phyloP scores from a whole-genome alignment of 2,113 vertebrate species.

The Lonchura striata region DNA sequence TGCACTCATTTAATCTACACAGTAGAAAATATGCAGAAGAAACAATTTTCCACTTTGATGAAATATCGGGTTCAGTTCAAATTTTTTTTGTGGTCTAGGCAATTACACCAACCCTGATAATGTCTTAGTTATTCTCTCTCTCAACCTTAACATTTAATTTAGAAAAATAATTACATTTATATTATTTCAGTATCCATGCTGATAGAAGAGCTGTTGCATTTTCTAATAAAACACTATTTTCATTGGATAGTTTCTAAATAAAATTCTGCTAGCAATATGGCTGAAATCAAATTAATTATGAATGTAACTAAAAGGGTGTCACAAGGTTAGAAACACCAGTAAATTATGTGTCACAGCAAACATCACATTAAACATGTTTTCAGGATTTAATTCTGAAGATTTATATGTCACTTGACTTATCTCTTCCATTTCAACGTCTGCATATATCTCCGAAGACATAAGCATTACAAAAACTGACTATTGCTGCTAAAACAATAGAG shows the following conservation, averaged over 20 bases:
- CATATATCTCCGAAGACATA: neutral
- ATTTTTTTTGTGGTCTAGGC: neutral
- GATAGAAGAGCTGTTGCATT: neutral
- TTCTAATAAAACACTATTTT: neutral
- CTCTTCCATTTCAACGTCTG: neutral
- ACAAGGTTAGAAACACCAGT: constrained; percentile 24
- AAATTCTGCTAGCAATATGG: neutral
- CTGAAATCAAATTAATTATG: constrained; percentile 7
- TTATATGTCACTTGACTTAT: constrained; percentile 25
- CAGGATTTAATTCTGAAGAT: constrained; percentile 53
- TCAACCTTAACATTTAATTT: neutral
- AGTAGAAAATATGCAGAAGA: neutral
- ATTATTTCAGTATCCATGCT: neutral
- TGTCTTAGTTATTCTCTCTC: neutral
- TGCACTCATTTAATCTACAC: neutral
- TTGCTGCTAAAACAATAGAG: constrained; percentile 29
- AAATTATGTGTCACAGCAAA: constrained; percentile 35
- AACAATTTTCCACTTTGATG: neutral
- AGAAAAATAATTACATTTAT: neutral
- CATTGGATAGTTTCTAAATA: neutral
- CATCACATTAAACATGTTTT: neutral
- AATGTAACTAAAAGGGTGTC: constrained; percentile 1
- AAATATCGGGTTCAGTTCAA: neutral
- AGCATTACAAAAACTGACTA: constrained; percentile 35
- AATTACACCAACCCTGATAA: neutral